These are phyloP conservation scores for Tenodera sinensis DNA, from an alignment of 2,888 invertebrate species.

Conservation along the genomic window DNA sequence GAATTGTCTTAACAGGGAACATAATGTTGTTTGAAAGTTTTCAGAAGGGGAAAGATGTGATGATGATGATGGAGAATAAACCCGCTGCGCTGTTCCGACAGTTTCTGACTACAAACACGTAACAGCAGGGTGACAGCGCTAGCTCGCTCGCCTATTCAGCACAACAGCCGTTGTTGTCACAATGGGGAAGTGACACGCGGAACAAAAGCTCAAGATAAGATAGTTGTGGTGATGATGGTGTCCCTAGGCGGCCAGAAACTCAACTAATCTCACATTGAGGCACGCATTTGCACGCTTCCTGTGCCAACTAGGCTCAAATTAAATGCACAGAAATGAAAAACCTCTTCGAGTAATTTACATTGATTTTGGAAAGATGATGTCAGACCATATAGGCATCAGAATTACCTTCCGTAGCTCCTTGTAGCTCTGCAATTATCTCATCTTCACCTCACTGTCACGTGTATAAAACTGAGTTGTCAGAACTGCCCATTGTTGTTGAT, in stretches of 20 bases:
- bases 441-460: too few relatives aligned
- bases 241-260: neutral
- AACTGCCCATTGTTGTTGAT: too few relatives aligned
- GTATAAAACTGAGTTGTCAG: too few relatives aligned
- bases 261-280: neutral
- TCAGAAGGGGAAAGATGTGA: neutral
- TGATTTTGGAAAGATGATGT: too few relatives aligned
- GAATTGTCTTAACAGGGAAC: neutral
- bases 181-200: neutral
- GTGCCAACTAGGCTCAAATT: too few relatives aligned
- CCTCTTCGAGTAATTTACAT: too few relatives aligned
- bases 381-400: too few relatives aligned
- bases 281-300: neutral
- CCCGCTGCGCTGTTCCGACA: neutral
- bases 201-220: neutral
- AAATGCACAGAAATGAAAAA: too few relatives aligned
- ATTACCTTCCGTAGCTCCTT: too few relatives aligned
- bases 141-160: neutral
- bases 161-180: neutral
- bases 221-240: neutral
- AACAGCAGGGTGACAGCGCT: neutral
- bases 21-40: neutral
- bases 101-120: neutral
- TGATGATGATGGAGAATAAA: neutral
- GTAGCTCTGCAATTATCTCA: too few relatives aligned